Evolutionary conservation across 2,888 invertebrate genomes (phyloP).

Genomic region (Diaphora mendica): DNA sequence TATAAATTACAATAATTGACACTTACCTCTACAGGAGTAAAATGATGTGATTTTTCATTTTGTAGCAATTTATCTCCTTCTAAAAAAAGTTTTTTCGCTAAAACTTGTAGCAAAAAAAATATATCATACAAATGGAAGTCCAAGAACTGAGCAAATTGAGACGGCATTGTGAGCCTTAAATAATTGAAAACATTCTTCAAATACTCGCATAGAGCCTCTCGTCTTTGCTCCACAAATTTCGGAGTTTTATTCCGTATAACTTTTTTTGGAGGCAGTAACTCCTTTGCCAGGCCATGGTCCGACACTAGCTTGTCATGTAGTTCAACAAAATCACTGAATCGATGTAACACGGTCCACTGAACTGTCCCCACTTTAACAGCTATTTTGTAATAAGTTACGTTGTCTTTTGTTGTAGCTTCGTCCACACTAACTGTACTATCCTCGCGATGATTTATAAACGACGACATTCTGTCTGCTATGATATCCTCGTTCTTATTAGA

Average conservation of each 20-base stretch:
- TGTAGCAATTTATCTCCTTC: slow-evolving; percentile 90
- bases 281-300: slow-evolving; percentile 93
- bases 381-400: slow-evolving; percentile 91
- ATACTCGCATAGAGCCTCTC: slow-evolving; percentile 93
- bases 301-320: slow-evolving; percentile 93
- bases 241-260: slow-evolving; percentile 96
- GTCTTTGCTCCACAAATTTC: slow-evolving; percentile 93
- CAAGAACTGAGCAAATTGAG: slow-evolving; percentile 93
- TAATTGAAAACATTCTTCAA: slow-evolving; percentile 91
- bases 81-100: slow-evolving; percentile 92
- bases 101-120: slow-evolving; percentile 92
- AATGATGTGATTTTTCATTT: slow-evolving; percentile 88
- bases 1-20: background rate
- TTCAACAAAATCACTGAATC: slow-evolving; percentile 96
- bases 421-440: slow-evolving; percentile 90
- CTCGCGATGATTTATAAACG: slow-evolving; percentile 89
- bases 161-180: slow-evolving; percentile 92
- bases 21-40: slow-evolving; percentile 92
- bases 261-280: slow-evolving; percentile 97
- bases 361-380: slow-evolving; percentile 89
- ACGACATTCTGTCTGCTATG: slow-evolving; percentile 87
- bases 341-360: slow-evolving; percentile 93
- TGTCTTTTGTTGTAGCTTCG: slow-evolving; percentile 87
- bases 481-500: slow-evolving; percentile 25
- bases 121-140: slow-evolving; percentile 96